Base-by-base conservation (phyloP, 1,140 invertebrate genomes). In the Holcopasites calliopsidis region DNA sequence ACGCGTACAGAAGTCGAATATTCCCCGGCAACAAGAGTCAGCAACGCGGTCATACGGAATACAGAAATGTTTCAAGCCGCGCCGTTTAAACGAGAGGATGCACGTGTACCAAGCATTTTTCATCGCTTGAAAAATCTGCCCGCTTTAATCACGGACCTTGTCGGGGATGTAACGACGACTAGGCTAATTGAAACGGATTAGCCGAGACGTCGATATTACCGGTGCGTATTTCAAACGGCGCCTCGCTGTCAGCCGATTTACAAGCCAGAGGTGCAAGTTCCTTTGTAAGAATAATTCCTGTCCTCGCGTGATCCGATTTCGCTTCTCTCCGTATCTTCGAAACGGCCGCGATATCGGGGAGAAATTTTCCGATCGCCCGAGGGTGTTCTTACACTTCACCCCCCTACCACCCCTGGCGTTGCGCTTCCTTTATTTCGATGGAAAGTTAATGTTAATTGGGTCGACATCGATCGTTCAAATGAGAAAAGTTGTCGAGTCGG, bases 401-500 rank as follows among this genome's bases (percentile, higher is more conserved):
- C 44, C 44, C 44, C 16, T n/a, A 18, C 61, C 64, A 18, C 61
- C 64, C 57, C 52, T 75, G 40, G 50, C 49, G 18, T 44, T 38
- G 13, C 18, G 49, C 40, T 76, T 83, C 70, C 62, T 77, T 83
- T 76, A 80, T 83, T 80, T 50, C 73, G 60, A 52, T 68, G 70
- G 75, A 80, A 87, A 85, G 79, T 86, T 85, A 83, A 77, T 73
- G 85, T 87, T 88, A 87, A 87, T 87, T 88, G 80, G 86, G 81
- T 86, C 83, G 80, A 86, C 80, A 88, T 88, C 84, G 85, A 86
- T 87, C 84, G 79, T 77, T 79, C 72, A 86, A 88, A 88, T 88
- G 87, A 87, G 85, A 88, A 87, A 88, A 88, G 84, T 88, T 87
- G 66, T 66, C 40, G 35, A 64, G 26, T 33, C 21, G 26, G 38